Conservation (phyloP, 2,888 invertebrate genomes). For the Megastigmus dorsalis region DNA sequence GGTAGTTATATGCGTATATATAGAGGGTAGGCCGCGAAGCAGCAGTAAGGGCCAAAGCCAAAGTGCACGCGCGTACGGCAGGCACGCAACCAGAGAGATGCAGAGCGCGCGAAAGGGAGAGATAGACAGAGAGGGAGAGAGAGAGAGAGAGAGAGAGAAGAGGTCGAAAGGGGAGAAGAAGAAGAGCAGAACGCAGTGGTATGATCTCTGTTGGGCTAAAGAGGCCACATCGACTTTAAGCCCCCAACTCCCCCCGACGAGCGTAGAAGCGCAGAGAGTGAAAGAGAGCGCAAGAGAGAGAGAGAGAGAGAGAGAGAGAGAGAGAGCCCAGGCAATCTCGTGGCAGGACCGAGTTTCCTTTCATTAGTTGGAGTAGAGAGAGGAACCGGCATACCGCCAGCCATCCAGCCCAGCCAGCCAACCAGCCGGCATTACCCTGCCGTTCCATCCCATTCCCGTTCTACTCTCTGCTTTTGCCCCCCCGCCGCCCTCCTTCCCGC, state of each 20-base stretch:
- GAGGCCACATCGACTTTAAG: constrained; percentile 72
- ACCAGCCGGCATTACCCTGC: constrained; percentile 62
- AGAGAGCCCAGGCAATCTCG: constrained; percentile 64
- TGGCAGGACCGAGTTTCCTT: constrained; percentile 70
- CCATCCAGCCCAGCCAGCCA: constrained; percentile 64
- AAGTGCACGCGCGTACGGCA: not conserved
- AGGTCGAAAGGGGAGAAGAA: not conserved
- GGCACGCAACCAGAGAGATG: not conserved
- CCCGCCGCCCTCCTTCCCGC: constrained; percentile 49
- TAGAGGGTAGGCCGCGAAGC: not conserved
- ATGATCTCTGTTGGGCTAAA: constrained; percentile 56
- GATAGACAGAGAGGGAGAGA: not conserved
- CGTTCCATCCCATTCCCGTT: constrained; percentile 56
- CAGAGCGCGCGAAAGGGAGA: not conserved
- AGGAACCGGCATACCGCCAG: constrained; percentile 60
- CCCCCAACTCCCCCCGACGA: constrained; percentile 59
- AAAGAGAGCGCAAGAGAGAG: constrained; percentile 38
- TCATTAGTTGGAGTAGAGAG: constrained; percentile 72
- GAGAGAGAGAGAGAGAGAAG: not conserved
- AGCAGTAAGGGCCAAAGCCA: not conserved
- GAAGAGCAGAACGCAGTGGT: not conserved
- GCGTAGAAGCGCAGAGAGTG: constrained; percentile 41
- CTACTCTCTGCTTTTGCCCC: constrained; percentile 54
- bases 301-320: constrained; percentile 13
- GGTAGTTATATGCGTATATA: too few species aligned